Percentiles rank a stretch among this genome's conserved stretches.
These are phyloP conservation scores for Formica exsecta DNA, from an alignment of 1,140 invertebrate species.

Conservation along the genomic window DNA sequence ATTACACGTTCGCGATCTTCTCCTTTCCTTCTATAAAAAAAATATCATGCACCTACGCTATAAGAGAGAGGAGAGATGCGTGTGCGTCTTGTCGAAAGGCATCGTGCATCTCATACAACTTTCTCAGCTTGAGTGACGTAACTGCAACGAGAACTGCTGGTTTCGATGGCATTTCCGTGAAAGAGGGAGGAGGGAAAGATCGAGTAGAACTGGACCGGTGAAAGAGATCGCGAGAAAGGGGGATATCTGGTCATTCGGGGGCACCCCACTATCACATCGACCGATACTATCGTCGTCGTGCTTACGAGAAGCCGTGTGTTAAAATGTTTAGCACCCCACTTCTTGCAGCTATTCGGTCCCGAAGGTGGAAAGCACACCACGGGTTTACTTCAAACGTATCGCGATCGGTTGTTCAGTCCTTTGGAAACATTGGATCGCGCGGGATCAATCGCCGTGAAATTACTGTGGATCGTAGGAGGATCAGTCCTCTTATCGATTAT, in stretches of 20 bases:
- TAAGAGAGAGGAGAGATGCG: background rate
- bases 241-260: background rate
- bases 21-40: no score
- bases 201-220: background rate
- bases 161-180: background rate
- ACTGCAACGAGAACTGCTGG: constrained; percentile 38
- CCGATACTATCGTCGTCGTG: background rate
- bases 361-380: constrained; percentile 62
- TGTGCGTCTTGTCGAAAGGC: no score
- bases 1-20: no score
- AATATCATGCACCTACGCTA: background rate
- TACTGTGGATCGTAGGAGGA: background rate
- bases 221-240: background rate
- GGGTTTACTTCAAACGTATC: constrained; percentile 18
- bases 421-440: constrained; percentile 57
- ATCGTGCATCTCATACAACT: constrained; percentile 76
- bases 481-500: background rate
- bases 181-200: background rate
- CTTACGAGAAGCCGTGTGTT: constrained; percentile 17
- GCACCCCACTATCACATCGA: constrained; percentile 38
- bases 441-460: constrained; percentile 42
- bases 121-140: constrained; percentile 79
- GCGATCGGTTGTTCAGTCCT: constrained; percentile 59
- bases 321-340: constrained; percentile 66
- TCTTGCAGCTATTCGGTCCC: constrained; percentile 59